A percentile compares a stretch with the other conserved stretches of the same genome.
phyloP scores from a whole-genome alignment of 1,140 invertebrate genomes.

The Drosophila elegans region DNA sequence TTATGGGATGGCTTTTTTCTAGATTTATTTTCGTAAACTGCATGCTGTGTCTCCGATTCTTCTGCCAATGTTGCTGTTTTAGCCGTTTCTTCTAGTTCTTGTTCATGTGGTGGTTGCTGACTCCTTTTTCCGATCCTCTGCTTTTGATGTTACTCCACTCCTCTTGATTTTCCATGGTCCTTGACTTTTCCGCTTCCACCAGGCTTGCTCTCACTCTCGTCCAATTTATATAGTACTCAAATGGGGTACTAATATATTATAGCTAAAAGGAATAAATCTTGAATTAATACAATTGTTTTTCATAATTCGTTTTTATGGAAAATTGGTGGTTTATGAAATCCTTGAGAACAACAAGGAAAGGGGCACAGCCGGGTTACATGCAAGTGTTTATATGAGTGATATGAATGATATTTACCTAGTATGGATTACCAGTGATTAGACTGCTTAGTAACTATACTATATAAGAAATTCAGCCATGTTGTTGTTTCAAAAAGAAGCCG shows the following conservation, averaged over 20 bases:
- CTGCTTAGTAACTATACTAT: constrained; percentile 79
- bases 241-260: constrained; percentile 77
- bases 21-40: constrained; percentile 57
- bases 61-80: constrained; percentile 20
- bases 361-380: constrained; percentile 14
- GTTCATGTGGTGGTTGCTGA: constrained; percentile 34
- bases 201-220: constrained; percentile 43
- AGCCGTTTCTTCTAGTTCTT: constrained; percentile 29
- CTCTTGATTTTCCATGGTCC: constrained; percentile 12
- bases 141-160: constrained; percentile 8
- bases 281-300: constrained; percentile 16
- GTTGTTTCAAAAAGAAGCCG: constrained; percentile 42
- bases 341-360: not conserved
- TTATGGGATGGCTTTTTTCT: constrained; percentile 27
- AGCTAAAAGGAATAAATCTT: constrained; percentile 54
- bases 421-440: constrained; percentile 69
- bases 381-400: constrained; percentile 13
- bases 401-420: constrained; percentile 72
- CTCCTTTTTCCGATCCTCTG: constrained; percentile 33
- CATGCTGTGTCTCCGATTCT: constrained; percentile 28
- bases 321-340: not conserved
- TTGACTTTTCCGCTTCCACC: constrained; percentile 5
- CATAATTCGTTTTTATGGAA: not conserved
- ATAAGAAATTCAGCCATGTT: constrained; percentile 31
- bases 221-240: constrained; percentile 68